Base-by-base conservation (phyloP, 2,888 invertebrate genomes). In the Magallana nippona region DNA sequence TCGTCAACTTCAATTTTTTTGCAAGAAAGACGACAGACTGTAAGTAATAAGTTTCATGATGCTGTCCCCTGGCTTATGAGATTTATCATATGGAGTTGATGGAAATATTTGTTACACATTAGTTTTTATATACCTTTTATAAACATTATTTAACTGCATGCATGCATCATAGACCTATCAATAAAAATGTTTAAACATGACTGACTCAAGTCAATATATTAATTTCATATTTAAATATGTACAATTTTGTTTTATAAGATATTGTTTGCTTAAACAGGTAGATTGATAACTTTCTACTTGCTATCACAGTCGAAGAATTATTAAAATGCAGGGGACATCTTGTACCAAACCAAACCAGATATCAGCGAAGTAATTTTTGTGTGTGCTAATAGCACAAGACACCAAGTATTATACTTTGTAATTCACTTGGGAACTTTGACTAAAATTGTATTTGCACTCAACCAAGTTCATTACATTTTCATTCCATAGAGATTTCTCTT, bases 1-100 rank as follows among this genome's bases (percentile, higher is more conserved):
- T 78, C 89, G 90, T n/a, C 91, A 93, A 84, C 86, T 93, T n/a
- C 90, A 89, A 81, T 82, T 88, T 13, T 90, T 91, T 83, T 86
- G 90, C 55, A 90, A 90, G 82, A 91, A 92, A 81, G 93, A 93
- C 82, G 88, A 92, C 60, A 89, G 91, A 85, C 84, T 92, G 93
- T 93, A 88, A 90, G 92, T 90, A 84, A 44, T 27, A 78, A 56
- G 62, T 11, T 8, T 8, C 8, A 8, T 44, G 8, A 0, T 44
- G 3, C 44, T 44, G 44, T 44, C 44, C 44, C 44, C 44, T 44
- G 10, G 44, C 44, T 44, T 8, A 44, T 44, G 44, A 10, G 44
- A 44, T 8, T 27, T 27, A 44, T 44, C 8, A 8, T 44, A 5
- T 44, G 44, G 8, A 44, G 44, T 44, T 44, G 44, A 44, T 44